Evolutionary conservation across 2,888 invertebrate genomes (phyloP).

Genomic region (Meiosimyza decipiens): DNA sequence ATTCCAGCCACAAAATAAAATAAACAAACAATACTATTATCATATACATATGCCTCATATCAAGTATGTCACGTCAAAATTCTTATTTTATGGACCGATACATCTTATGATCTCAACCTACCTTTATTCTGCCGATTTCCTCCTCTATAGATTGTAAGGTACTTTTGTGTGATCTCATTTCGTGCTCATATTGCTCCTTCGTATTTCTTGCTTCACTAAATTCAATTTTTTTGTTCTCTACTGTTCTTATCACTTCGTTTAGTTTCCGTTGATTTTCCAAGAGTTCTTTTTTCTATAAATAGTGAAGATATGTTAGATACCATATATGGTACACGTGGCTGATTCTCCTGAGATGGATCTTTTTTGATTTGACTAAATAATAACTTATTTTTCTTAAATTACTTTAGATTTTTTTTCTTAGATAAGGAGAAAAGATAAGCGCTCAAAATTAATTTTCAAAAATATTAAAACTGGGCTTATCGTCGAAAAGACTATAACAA

Average conservation of each 20-base stretch:
- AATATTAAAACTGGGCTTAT: background rate
- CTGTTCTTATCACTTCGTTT: slow-evolving; percentile 57
- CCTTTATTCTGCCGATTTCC: slow-evolving; percentile 49
- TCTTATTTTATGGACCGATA: too few species aligned
- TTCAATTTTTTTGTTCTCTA: slow-evolving; percentile 59
- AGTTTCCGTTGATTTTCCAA: slow-evolving; percentile 63
- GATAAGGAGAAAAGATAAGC: slow-evolving; percentile 14
- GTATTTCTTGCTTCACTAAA: slow-evolving; percentile 40
- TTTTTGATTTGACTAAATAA: too few species aligned
- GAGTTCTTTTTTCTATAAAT: slow-evolving; percentile 60
- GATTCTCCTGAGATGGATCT: too few species aligned
- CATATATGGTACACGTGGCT: background rate
- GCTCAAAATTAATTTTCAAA: background rate
- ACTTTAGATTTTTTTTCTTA: slow-evolving; percentile 1
- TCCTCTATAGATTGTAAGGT: slow-evolving; percentile 64
- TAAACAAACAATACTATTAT: too few species aligned
- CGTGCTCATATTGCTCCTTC: slow-evolving; percentile 40
- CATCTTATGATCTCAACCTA: slow-evolving; percentile 15
- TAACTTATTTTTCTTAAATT: background rate
- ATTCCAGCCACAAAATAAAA: too few species aligned
- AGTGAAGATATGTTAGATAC: background rate
- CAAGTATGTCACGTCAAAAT: too few species aligned
- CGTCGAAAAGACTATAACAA: too few species aligned
- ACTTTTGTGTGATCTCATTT: slow-evolving; percentile 51
- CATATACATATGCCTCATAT: too few species aligned